Base-by-base conservation (phyloP, 2,797 vertebrate species). In the Scolopax rusticola region DNA sequence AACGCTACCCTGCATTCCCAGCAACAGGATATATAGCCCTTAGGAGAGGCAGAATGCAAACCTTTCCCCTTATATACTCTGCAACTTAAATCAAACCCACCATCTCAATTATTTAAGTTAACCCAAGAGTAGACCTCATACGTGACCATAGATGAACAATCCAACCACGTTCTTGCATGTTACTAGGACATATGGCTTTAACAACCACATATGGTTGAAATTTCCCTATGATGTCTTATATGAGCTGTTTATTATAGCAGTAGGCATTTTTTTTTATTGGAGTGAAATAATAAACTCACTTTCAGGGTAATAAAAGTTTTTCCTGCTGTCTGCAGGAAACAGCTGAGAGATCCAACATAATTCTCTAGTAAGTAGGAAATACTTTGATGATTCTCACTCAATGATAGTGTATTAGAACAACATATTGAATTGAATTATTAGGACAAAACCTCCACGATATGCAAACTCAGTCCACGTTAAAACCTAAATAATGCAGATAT, bases 61-160 rank as follows among this genome's bases (percentile, higher is more conserved):
- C 5, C 8, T 4, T 2, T 2, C 33, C 30, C 14, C 0, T 1
- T 9, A 10, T 32, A 50, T 56, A 7, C 15, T 1, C 1, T 1
- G 28, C 2, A 4, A n/a, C 41, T 60, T 11, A 2, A 43, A 38
- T 4, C n/a, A 60, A 11, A 21, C 4, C 1, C 15, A 6, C 15
- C 41, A 30, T 38, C 32, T 45, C 32, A 13, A 0, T 32, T 54
- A 45, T 84, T 11, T 23, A 23, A 11, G 7, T 14, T 57, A 41
- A 15, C 6, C 25, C 1, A 0, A 50, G 48, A 53, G 47, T 1
- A 67, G 40, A 21, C 38, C 45, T 59, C 0, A 0, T 40, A 13
- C 2, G 0, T 28, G 33, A 21, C 33, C 4, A 0, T 0, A 11
- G 43, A 21, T 27, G n/a, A 54, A 51, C 28, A 30, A 64, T 9